A percentile compares a stretch with the other conserved stretches of the same genome.
These are phyloP conservation scores for Eubasilissa regina DNA, from an alignment of 1,140 invertebrate genomes.

Conservation along the genomic window DNA sequence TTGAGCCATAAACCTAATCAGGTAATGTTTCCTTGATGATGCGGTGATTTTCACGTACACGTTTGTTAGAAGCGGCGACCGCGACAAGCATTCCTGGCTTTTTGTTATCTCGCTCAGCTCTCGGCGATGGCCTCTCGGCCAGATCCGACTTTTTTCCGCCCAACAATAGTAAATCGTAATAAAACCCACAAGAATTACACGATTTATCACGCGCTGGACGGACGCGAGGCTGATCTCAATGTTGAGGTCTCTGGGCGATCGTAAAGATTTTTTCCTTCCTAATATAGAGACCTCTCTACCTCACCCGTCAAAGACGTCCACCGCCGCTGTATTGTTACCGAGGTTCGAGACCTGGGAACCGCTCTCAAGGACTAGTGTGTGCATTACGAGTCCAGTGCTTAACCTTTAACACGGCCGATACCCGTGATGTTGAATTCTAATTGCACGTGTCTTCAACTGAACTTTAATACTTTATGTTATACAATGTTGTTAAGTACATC, in stretches of 20 bases:
- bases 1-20: neutral
- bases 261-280: constrained; percentile 21
- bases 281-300: constrained; percentile 8
- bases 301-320: constrained; percentile 16
- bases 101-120: constrained; percentile 22
- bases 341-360: neutral
- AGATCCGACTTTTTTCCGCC: constrained; percentile 26
- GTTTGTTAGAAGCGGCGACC: constrained; percentile 28
- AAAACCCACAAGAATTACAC: constrained; percentile 55
- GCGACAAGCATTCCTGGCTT: constrained; percentile 24
- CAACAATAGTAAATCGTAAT: constrained; percentile 55
- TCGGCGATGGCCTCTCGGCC: neutral
- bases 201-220: constrained; percentile 50
- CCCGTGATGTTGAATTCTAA: no score
- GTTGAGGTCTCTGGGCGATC: constrained; percentile 11
- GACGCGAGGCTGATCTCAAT: neutral
- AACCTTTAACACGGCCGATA: no score
- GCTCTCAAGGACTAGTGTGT: neutral
- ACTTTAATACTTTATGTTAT: no score
- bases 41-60: constrained; percentile 14
- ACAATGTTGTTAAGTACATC: no score
- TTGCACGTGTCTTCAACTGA: no score
- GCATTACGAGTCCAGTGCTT: neutral
- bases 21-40: constrained; percentile 36
- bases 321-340: constrained; percentile 27